phyloP scores from a whole-genome alignment of 2,888 invertebrate genomes.

The Chymomyza procnemis region DNA sequence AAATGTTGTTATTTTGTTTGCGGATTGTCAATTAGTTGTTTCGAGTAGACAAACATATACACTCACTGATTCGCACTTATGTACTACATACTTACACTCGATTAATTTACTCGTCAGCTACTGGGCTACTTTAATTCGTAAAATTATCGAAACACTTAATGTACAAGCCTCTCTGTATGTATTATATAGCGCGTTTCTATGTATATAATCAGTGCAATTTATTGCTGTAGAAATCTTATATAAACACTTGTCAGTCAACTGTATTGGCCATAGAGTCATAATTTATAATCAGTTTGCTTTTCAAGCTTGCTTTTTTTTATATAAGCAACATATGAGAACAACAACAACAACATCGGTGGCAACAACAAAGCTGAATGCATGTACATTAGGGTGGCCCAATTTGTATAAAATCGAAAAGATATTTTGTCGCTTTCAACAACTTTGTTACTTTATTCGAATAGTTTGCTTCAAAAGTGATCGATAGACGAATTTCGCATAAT shows the following conservation, averaged over 20 bases:
- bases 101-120: background rate
- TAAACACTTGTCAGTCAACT: constrained; percentile 62
- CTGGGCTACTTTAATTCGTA: constrained; percentile 25
- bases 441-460: no score
- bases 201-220: constrained; percentile 43
- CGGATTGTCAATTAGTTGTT: constrained; percentile 55
- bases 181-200: constrained; percentile 13
- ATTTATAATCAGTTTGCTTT: constrained; percentile 70
- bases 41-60: constrained; percentile 18
- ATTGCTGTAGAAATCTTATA: constrained; percentile 57
- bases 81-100: background rate
- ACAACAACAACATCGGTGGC: constrained; percentile 24
- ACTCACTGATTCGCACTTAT: constrained; percentile 5
- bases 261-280: constrained; percentile 58
- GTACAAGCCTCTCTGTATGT: constrained; percentile 25
- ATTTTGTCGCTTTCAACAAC: no score
- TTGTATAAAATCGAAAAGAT: no score
- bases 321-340: constrained; percentile 18
- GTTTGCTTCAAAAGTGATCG: no score
- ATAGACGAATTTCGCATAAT: no score
- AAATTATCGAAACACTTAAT: constrained; percentile 34
- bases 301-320: constrained; percentile 47
- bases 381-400: no score
- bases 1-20: constrained; percentile 8
- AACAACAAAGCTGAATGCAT: constrained; percentile 43